Evolutionary conservation across 2,888 invertebrate species (phyloP).

Genomic region (Agrotis clavis): DNA sequence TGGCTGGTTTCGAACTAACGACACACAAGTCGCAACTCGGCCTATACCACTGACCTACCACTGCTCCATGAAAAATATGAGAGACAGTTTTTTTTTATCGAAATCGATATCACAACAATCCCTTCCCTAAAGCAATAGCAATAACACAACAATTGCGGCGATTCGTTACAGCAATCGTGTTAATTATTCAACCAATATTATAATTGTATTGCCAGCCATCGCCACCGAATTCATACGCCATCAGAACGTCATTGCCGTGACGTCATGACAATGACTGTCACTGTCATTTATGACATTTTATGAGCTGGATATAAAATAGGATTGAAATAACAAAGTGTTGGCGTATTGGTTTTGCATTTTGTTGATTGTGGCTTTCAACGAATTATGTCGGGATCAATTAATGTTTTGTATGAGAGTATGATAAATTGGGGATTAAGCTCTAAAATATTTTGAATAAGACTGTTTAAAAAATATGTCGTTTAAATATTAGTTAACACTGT

Average conservation of each 20-base stretch:
- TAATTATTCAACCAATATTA: constrained; percentile 81
- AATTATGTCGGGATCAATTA: not conserved
- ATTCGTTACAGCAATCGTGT: constrained; percentile 75
- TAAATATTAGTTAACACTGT: no score
- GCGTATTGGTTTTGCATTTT: constrained; percentile 36
- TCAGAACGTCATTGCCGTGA: constrained; percentile 38
- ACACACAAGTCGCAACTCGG: no score
- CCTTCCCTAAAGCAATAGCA: constrained; percentile 62
- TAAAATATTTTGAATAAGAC: not conserved
- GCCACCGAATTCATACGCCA: constrained; percentile 51
- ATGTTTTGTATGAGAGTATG: not conserved
- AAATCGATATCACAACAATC: constrained; percentile 44
- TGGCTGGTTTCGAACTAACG: no score
- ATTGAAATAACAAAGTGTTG: constrained; percentile 40
- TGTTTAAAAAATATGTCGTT: no score
- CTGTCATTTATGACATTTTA: constrained; percentile 60
- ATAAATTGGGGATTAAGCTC: not conserved
- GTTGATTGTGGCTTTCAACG: not conserved
- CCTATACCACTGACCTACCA: no score
- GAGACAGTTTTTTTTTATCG: constrained; percentile 20
- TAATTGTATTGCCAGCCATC: constrained; percentile 60
- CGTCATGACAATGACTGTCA: constrained; percentile 44
- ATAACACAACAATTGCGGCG: constrained; percentile 70
- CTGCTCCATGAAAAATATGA: no score
- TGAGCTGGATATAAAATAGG: constrained; percentile 56